These are phyloP conservation scores for Tringa solitaria DNA, from an alignment of 2,113 vertebrate species.

Conservation along the genomic window DNA sequence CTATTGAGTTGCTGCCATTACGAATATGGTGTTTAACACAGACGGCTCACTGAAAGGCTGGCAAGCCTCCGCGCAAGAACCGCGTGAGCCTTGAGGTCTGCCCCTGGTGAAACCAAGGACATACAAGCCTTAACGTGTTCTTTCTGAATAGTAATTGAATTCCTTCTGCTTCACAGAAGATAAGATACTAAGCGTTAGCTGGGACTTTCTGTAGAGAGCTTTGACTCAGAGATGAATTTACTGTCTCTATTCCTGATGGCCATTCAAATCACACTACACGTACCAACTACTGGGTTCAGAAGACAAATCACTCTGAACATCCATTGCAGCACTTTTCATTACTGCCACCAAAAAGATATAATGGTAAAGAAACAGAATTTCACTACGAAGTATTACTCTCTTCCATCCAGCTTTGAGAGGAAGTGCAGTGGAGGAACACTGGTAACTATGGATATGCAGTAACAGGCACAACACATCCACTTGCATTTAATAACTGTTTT, in stretches of 20 bases:
- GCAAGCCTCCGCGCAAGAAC: neutral
- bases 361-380: neutral
- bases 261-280: neutral
- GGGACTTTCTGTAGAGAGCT: neutral
- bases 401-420: neutral
- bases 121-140: neutral
- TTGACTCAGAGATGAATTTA: neutral
- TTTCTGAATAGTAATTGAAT: neutral
- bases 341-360: neutral
- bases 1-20: neutral
- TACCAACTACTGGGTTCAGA: neutral
- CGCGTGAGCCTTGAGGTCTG: neutral
- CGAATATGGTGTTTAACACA: neutral
- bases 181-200: neutral
- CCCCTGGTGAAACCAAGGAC: neutral
- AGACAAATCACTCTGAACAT: neutral
- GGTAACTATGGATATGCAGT: neutral
- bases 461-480: neutral
- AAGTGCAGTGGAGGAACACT: fast-evolving
- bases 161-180: neutral
- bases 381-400: neutral
- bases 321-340: neutral
- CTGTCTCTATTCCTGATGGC: neutral
- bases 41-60: neutral
- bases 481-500: neutral